A percentile compares a stretch with the other conserved stretches of the same genome.
These are phyloP conservation scores for Lithophane leautieri DNA, from an alignment of 2,888 invertebrate species.

Conservation along the genomic window DNA sequence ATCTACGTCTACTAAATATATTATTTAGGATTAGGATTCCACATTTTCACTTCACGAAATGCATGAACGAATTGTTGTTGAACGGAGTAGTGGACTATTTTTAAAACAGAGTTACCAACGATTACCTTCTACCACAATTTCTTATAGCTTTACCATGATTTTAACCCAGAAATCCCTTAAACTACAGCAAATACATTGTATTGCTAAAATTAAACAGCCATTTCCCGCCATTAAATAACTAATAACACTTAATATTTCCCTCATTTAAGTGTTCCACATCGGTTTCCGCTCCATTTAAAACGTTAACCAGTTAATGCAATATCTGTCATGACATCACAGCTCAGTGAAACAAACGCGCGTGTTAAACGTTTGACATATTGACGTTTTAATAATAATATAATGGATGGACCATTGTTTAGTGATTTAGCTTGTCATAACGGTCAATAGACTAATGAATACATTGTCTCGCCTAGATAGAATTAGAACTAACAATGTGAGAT, in stretches of 20 bases:
- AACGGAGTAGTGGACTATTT: no score
- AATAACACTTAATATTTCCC: constrained; percentile 34
- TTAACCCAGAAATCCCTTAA: background rate
- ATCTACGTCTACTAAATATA: no score
- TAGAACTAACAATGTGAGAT: background rate
- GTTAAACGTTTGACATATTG: constrained; percentile 43
- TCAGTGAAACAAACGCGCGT: constrained; percentile 16
- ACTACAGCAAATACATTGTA: background rate
- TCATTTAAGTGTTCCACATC: constrained; percentile 42
- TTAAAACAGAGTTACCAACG: background rate
- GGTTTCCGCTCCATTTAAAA: constrained; percentile 41
- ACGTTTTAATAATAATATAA: constrained; percentile 38
- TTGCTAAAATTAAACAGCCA: background rate
- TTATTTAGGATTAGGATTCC: background rate
- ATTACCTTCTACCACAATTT: background rate
- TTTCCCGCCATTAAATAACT: constrained; percentile 25
- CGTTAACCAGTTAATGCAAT: constrained; percentile 20
- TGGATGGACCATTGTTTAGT: constrained; percentile 18
- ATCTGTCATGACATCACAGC: constrained; percentile 31
- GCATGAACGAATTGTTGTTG: background rate
- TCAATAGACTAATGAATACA: background rate
- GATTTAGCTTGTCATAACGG: constrained; percentile 8
- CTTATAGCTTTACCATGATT: background rate
- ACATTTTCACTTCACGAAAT: background rate
- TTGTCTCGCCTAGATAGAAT: background rate